A percentile compares a stretch with the other conserved stretches of the same genome.
phyloP scores from a whole-genome alignment of 2,113 vertebrate genomes.

The Daubentonia madagascariensis region DNA sequence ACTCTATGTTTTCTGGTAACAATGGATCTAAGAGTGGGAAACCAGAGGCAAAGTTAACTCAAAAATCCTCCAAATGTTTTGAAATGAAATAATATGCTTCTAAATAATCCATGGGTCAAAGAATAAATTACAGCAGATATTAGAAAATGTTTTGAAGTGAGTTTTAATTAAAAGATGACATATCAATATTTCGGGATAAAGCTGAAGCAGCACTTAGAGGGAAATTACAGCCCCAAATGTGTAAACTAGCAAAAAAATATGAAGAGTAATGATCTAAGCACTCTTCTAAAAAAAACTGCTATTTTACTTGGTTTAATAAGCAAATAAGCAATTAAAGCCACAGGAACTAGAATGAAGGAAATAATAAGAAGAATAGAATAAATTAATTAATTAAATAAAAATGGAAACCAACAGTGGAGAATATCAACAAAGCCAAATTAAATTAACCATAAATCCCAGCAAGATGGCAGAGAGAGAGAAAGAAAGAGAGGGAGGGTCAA shows the following conservation, averaged over 20 bases:
- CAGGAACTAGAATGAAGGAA: background rate
- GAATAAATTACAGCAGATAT: background rate
- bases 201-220: background rate
- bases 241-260: background rate
- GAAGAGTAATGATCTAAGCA: background rate
- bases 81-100: background rate
- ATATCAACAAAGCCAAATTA: background rate
- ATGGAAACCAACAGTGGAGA: background rate
- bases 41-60: background rate
- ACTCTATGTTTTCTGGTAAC: background rate
- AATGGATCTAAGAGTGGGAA: background rate
- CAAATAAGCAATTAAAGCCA: background rate
- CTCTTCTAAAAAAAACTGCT: background rate
- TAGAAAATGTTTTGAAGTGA: conserved; percentile 1
- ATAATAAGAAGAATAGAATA: background rate
- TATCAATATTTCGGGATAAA: background rate
- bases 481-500: background rate
- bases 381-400: background rate
- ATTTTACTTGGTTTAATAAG: background rate
- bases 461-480: background rate
- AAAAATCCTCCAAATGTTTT: background rate
- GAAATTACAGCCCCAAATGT: background rate
- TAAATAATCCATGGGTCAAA: background rate
- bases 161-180: background rate
- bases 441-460: background rate